Evolutionary conservation across 2,888 invertebrate species (phyloP).

Genomic region (Dasysyrphus albostriatus): DNA sequence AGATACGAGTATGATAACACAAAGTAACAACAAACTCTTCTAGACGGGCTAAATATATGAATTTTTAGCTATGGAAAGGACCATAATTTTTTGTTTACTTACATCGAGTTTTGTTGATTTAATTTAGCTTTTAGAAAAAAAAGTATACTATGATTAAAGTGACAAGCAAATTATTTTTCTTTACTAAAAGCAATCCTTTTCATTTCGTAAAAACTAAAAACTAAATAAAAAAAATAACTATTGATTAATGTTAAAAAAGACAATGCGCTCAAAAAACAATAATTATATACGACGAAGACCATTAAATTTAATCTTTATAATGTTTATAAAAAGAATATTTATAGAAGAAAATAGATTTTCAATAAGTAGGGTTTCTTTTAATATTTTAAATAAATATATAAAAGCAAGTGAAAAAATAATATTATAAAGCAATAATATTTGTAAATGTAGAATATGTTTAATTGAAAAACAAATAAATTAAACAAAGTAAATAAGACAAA

Average conservation of each 20-base stretch:
- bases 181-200: slow-evolving; percentile 6
- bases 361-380: slow-evolving; percentile 35
- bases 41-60: too few species aligned
- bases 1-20: too few species aligned
- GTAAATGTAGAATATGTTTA: slow-evolving; percentile 17
- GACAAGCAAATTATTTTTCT: background rate
- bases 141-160: background rate
- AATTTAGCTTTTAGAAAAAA: background rate
- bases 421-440: slow-evolving; percentile 38
- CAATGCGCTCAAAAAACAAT: slow-evolving; percentile 39
- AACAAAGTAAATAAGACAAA: background rate
- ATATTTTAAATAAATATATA: slow-evolving; percentile 5
- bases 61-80: too few species aligned
- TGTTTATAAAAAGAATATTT: slow-evolving; percentile 21
- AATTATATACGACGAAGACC: slow-evolving; percentile 32
- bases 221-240: slow-evolving; percentile 31
- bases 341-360: slow-evolving; percentile 18
- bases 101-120: background rate
- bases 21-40: too few species aligned
- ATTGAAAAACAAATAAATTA: background rate
- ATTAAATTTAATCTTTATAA: slow-evolving; percentile 37
- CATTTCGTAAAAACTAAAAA: background rate
- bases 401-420: slow-evolving; percentile 3
- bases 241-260: slow-evolving; percentile 22
- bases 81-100: too few species aligned